Evolutionary conservation across 2,888 invertebrate species (phyloP).

Genomic region (Apomyelois bistriatella): DNA sequence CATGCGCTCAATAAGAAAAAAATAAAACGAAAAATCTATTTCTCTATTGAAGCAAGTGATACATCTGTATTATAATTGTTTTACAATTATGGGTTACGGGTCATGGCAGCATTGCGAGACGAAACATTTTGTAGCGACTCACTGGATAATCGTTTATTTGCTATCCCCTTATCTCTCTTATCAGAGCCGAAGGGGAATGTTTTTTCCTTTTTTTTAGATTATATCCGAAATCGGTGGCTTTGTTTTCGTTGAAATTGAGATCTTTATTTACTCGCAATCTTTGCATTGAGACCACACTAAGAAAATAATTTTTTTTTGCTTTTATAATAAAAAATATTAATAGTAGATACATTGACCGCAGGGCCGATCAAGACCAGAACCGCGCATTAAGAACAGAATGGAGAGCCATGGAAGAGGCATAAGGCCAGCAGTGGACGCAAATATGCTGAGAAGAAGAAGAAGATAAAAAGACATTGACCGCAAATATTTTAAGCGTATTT

Average conservation of each 20-base stretch:
- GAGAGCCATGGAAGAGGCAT: too few relatives aligned
- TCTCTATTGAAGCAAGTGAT: neutral
- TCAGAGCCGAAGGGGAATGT: slow-evolving; percentile 38
- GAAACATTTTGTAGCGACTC: slow-evolving; percentile 50
- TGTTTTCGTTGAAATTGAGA: neutral
- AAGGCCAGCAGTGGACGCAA: too few relatives aligned
- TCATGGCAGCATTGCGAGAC: slow-evolving; percentile 32
- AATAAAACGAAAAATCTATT: too few relatives aligned
- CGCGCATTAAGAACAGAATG: too few relatives aligned
- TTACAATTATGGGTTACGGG: slow-evolving; percentile 29
- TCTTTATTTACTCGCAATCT: neutral
- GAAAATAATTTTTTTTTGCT: too few relatives aligned
- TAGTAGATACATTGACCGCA: too few relatives aligned
- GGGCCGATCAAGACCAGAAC: too few relatives aligned
- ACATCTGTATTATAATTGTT: neutral
- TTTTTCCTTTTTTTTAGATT: slow-evolving; percentile 27
- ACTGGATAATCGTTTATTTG: slow-evolving; percentile 56
- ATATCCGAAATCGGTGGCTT: slow-evolving; percentile 20
- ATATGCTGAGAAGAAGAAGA: too few relatives aligned
- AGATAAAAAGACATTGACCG: too few relatives aligned
- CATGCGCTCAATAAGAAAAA: too few relatives aligned
- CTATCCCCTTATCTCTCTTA: slow-evolving; percentile 43
- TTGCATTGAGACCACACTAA: neutral
- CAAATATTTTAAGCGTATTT: too few relatives aligned
- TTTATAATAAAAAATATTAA: too few relatives aligned